Base-by-base conservation (phyloP, 2,888 invertebrate genomes). In the Matsumyia berberina region DNA sequence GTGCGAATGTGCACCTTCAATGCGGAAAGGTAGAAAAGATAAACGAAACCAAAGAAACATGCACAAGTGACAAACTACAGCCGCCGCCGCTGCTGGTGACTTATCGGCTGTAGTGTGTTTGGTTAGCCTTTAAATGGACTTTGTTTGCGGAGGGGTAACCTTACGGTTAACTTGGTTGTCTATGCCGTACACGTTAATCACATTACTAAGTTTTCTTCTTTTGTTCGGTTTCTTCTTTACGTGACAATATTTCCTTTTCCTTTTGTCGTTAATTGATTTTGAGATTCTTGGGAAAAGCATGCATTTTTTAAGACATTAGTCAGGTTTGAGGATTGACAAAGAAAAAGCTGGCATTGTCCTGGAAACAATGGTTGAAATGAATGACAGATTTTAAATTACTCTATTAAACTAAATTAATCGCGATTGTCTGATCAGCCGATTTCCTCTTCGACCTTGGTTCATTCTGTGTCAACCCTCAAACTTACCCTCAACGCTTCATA, bases 121-220 rank as follows among this genome's bases (percentile, higher is more conserved):
- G 57, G 81, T 81, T 81, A 70, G 70, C 57, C 81, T 81, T 55
- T 66, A 42, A 51, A 72, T 51, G 78, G 78, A 15, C 49, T 62
- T 70, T 57, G 39, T 19, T n/a, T 49, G 35, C 9, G n/a, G 49
- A 53, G 51, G 39, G 62, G 53, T 33, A 57, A 24, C 11, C 15
- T 51, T 66, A 29, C 31, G 66, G 57, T 76, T 46, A 64, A 64
- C 46, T 39, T 39, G 17, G 9, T 15, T 69, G 69, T 57, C 49
- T 69, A 64, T 76, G 76, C 69, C 49, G 37, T 24, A 58, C 69
- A 62, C 70, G 81, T 70, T 69, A 70, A 77, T 64, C 64, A 64
- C 70, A 73, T 70, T 53, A 60, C 35, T 31, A 57, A 15, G 42
- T 77, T 82, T 77, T 73, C 57, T 51, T 77, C 29, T 62, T 57